Base-by-base conservation (phyloP, 2,888 invertebrate genomes). In the Pheosia gnoma region DNA sequence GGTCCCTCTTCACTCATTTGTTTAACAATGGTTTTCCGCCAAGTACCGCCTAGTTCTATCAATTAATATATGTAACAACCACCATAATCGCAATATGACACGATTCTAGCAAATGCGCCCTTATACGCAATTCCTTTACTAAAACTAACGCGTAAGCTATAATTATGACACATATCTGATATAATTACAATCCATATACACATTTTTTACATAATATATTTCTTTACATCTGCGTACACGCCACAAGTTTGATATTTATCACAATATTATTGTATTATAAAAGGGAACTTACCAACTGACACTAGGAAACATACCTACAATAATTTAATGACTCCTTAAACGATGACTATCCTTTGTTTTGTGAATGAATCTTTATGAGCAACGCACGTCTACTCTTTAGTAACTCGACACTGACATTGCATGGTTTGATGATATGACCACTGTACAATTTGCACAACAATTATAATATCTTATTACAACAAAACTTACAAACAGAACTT, bases 271-370 rank as follows among this genome's bases (percentile, higher is more conserved):
- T 79, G 77, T 73, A 75, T 77, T 57, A 66, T 66, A 66, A 71
- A 78, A 71, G 70, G 71, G 73, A 81, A 73, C 69, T 80, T 80
- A 84, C 78, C 80, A 84, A 84, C 81, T 81, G 77, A 82, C 83
- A 85, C 81, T 82, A 83, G 80, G 84, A 81, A 86, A 87, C 83
- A 78, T 84, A 84, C 25, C 25, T 25, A 25, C 81, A 86, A 89
- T 90, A 89, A 87, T 87, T 89, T 89, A 90, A 86, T 91, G 89
- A 91, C 90, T 90, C 77, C 75, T 71, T 82, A 84, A 36, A 84
- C 80, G 77, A 82, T 86, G 85, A 88, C 88, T 87, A 86, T 78
- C 74, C 75, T 65, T 45, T 47, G 45, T 68, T 60, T 38, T 9
- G 10, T 11, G 11, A 57, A 45, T 37, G 13, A 56, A 56, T 53